Evolutionary conservation across 2,113 vertebrate species (phyloP).

Genomic region (Pygathrix nemaeus): DNA sequence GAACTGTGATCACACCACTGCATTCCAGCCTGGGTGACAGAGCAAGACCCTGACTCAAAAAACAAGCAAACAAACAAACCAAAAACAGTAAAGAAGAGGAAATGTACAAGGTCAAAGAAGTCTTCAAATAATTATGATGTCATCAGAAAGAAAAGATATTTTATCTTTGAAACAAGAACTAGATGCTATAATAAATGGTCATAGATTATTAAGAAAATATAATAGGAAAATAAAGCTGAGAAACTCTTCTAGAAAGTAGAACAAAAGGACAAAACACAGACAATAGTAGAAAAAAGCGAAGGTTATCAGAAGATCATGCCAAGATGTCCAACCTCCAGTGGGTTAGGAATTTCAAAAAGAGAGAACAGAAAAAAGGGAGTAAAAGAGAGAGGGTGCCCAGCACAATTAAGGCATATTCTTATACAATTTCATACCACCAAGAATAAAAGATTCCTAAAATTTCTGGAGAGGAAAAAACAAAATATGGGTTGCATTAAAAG

Average conservation of each 20-base stretch:
- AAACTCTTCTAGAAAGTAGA: neutral
- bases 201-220: neutral
- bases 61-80: too few relatives aligned
- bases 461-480: neutral
- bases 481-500: neutral
- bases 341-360: neutral
- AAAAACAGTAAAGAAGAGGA: neutral
- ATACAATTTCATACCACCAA: neutral
- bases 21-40: too few relatives aligned
- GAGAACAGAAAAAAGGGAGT: neutral
- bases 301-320: neutral
- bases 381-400: neutral
- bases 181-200: neutral
- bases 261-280: neutral
- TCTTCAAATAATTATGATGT: neutral
- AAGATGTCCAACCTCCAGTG: neutral
- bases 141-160: neutral
- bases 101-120: neutral
- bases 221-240: neutral
- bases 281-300: neutral
- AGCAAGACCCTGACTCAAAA: too few relatives aligned
- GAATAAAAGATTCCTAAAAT: neutral
- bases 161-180: conserved; percentile 15
- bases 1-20: too few relatives aligned
- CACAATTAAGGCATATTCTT: neutral